Base-by-base conservation (phyloP, 2,888 invertebrate genomes). In the Eueremaeus valkanovi region DNA sequence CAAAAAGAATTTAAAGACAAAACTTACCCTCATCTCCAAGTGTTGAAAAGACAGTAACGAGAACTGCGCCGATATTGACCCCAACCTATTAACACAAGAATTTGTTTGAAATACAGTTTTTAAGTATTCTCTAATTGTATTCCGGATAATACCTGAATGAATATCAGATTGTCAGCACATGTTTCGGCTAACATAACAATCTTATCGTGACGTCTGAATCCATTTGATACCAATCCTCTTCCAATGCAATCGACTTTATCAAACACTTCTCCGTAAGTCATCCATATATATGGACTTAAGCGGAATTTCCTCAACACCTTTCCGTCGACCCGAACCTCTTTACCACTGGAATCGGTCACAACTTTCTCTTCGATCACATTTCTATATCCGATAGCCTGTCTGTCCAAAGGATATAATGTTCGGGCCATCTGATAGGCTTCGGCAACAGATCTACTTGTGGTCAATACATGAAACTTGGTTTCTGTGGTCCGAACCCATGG, bases 271-370 rank as follows among this genome's bases (percentile, higher is more conserved):
- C 85, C 84, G 84, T 89, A 95, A 8, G 90, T 89, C 79, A 90
- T 90, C 96, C 96, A 98, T 80, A 88, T 87, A 85, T 97, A 98
- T 49, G 91, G 90, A 73, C 96, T 40, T 29, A 76, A 49, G 27
- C 74, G 66, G n/a, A 51, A 40, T 33, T 76, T 72, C 31, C 72
- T 36, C 24, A 76, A 31, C 31, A 72, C 29, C 21, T 72, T 75
- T 6, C 73, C 76, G 55, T 75, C 75, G n/a, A 75, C 45, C n/a
- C 75, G 36, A 6, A 75, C 18, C 24, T 45, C 70, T 24, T 72
- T 21, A 3, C 75, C 75, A n/a, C 27, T 51, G 0, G 27, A 18
- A 9, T 70, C 75, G 6, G 0, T 3, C 1, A 70, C 29, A 3
- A 75, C 75, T 16, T 42, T 16, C 58, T 75, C 75, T n/a, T 29